Evolutionary conservation across 2,888 invertebrate species (phyloP), one percentile per base, ranked within the genome.

Genomic region (Aromia moschata): DNA sequence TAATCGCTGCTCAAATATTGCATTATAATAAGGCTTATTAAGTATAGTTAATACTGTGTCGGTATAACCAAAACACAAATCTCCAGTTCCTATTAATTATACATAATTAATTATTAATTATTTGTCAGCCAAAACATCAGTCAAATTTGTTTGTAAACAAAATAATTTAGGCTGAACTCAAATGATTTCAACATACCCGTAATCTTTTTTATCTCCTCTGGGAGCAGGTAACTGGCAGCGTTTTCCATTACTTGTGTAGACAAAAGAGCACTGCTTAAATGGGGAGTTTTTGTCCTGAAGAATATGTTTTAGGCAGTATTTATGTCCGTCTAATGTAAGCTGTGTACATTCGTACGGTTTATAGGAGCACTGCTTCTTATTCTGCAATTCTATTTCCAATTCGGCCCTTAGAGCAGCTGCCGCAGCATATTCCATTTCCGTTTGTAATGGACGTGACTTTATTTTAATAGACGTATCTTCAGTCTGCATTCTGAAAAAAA

Each of bases 281-380:
- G 95, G 94, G 0, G 96, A 93, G 9, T 82, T 85, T 3, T 90
- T 86, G 77, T 97, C 96, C 69, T 89, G 87, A 46, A 96, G 81
- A 63, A 96, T 93, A 72, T 97, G 97, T 2, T 89, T 85, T 2
- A 87, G 84, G 76, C 96, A 97, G 79, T 88, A 93, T 60, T 87
- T 86, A 63, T 89, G 89, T 0, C 90, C 90, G 5, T 90, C 86
- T 0, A 94, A 77, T 40, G 88, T 85, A 0, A 87, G 84, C 18
- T 88, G 84, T 0, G 84, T 83, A 68, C 93, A 93, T 56, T 88
- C 87, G 71, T 88, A 90, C 0, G 84, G 83, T 25, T 85, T 80
- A 78, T 90, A 87, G 0, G 84, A 81, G 69, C 90, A 90, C 1
- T 82, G 80, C 9, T 86, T 85, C 0, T 86, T 84, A 41, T 87